phyloP scores from a whole-genome alignment of 2,888 invertebrate genomes.

The Abscondita cerata region DNA sequence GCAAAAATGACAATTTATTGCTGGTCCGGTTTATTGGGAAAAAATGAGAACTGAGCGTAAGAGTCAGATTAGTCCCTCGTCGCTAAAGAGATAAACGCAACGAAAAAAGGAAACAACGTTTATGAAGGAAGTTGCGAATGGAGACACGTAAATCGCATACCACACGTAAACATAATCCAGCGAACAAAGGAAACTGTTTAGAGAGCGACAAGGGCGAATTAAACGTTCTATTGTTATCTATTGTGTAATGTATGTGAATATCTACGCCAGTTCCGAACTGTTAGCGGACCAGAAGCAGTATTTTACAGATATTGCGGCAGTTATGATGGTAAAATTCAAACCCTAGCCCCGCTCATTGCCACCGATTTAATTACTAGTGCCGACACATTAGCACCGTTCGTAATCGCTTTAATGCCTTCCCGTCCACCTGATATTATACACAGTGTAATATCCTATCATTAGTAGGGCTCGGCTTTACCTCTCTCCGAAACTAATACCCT shows the following conservation, averaged over 20 bases:
- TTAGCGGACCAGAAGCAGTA: slow-evolving; percentile 44
- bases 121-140: slow-evolving; percentile 38
- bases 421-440: slow-evolving; percentile 39
- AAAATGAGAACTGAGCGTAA: background rate
- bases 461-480: slow-evolving; percentile 35
- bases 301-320: slow-evolving; percentile 54
- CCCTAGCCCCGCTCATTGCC: slow-evolving; percentile 35
- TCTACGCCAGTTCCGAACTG: slow-evolving; percentile 52
- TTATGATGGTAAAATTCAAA: slow-evolving; percentile 47
- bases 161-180: slow-evolving; percentile 52
- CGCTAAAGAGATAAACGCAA: background rate
- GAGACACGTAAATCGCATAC: slow-evolving; percentile 49
- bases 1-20: slow-evolving; percentile 19
- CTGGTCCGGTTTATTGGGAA: background rate
- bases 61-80: background rate
- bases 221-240: slow-evolving; percentile 57
- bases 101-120: background rate
- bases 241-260: slow-evolving; percentile 56
- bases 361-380: slow-evolving; percentile 48
- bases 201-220: slow-evolving; percentile 56
- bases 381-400: slow-evolving; percentile 48
- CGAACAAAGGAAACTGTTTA: slow-evolving; percentile 57
- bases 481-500: slow-evolving; percentile 34
- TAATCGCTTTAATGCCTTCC: slow-evolving; percentile 49
- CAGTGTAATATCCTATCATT: slow-evolving; percentile 37